These are phyloP conservation scores for Microcebus ravelobensis DNA, from an alignment of 2,113 vertebrate genomes.

Conservation along the genomic window DNA sequence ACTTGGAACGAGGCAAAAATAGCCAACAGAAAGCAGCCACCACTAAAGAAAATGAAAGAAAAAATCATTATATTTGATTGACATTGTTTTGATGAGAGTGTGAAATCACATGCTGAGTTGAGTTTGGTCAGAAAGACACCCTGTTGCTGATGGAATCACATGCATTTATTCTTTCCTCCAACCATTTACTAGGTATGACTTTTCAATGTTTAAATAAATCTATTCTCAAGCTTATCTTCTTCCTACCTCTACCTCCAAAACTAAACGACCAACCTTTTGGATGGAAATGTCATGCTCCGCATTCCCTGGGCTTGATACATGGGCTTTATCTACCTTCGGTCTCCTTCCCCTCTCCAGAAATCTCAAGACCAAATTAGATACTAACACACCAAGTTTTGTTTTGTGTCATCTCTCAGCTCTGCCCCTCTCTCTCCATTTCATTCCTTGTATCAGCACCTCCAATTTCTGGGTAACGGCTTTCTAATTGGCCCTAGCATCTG, in stretches of 20 bases:
- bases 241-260: neutral
- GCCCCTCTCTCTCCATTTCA: neutral
- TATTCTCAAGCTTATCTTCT: conserved; percentile 17
- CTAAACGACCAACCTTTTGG: conserved; percentile 37
- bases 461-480: neutral
- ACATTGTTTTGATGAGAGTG: conserved; percentile 59
- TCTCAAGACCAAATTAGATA: conserved; percentile 32
- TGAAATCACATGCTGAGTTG: conserved; percentile 52
- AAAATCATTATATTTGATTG: conserved; percentile 37
- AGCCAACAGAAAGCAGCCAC: conserved; percentile 47
- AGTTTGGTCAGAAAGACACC: conserved; percentile 46
- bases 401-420: conserved; percentile 1
- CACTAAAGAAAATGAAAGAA: neutral
- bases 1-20: conserved; percentile 58
- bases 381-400: neutral
- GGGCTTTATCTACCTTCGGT: neutral
- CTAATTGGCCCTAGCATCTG: neutral
- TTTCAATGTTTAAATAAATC: conserved; percentile 50
- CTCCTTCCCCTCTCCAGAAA: neutral
- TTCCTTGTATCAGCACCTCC: neutral
- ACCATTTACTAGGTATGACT: conserved; percentile 30
- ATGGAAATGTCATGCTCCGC: conserved; percentile 9
- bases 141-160: conserved; percentile 26
- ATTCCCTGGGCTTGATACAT: neutral
- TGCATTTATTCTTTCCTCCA: neutral